Evolutionary conservation across 2,797 vertebrate genomes (phyloP).

Genomic region (Thripadectes ignobilis): DNA sequence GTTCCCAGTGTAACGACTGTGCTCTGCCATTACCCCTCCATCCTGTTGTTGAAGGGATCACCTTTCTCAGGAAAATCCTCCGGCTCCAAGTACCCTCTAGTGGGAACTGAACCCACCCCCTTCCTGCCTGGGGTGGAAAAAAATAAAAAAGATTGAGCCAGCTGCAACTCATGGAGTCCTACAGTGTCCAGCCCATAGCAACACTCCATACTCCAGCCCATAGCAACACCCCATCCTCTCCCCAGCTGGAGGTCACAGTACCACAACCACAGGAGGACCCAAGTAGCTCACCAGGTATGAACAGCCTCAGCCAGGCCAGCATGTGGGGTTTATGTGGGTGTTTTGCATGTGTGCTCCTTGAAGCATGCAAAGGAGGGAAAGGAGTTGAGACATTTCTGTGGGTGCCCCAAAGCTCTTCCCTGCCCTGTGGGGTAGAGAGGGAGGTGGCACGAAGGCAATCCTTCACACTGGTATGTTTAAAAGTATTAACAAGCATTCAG

Average conservation of each 20-base stretch:
- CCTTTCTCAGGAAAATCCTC: not conserved
- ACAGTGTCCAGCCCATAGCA: not conserved
- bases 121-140: not conserved
- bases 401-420: not conserved
- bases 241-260: not conserved
- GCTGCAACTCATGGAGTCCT: not conserved
- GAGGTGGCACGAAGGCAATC: not conserved
- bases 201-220: not conserved
- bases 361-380: not conserved
- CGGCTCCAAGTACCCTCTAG: not conserved
- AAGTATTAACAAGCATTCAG: not conserved
- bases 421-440: not conserved
- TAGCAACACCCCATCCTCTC: not conserved
- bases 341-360: not conserved
- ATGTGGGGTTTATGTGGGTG: not conserved
- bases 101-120: not conserved
- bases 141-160: not conserved
- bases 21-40: not conserved
- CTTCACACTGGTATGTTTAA: not conserved
- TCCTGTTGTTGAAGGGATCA: not conserved
- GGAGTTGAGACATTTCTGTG: not conserved
- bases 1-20: not conserved
- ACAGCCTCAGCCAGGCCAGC: rapidly evolving
- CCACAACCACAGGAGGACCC: rapidly evolving
- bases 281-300: rapidly evolving